Conservation (phyloP, 1,140 invertebrate genomes). For the Tetragnatha versicolor region DNA sequence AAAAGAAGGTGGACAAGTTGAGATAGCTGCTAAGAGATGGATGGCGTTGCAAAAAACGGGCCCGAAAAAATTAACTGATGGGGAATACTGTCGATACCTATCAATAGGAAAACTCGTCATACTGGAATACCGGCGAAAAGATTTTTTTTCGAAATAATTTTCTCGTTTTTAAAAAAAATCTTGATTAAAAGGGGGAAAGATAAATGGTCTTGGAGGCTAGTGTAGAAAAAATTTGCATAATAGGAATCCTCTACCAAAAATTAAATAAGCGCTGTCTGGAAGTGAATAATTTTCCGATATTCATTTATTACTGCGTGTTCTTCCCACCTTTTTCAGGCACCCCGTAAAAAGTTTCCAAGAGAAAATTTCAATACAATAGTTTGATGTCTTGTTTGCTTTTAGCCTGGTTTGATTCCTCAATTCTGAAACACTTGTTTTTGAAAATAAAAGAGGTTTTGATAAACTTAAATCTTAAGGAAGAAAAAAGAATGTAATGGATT, state of each 20-base stretch:
- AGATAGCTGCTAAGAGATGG: conserved; percentile 30
- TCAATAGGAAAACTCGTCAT: conserved; percentile 41
- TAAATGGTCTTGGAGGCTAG: conserved; percentile 26
- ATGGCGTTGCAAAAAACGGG: conserved; percentile 9
- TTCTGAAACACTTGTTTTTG: no score
- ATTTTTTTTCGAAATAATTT: conserved; percentile 20
- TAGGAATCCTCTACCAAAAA: conserved; percentile 16
- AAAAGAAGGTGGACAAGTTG: conserved; percentile 41
- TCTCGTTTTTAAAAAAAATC: conserved; percentile 18
- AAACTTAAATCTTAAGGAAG: no score
- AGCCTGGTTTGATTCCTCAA: no score
- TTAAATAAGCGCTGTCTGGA: conserved; percentile 14
- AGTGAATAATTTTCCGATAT: conserved; percentile 25
- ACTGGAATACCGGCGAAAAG: conserved; percentile 11
- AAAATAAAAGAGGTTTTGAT: no score
- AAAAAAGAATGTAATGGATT: no score
- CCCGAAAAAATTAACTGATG: conserved; percentile 36
- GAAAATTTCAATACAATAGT: no score
- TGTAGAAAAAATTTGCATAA: conserved; percentile 10
- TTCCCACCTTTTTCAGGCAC: background rate
- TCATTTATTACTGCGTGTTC: conserved; percentile 13
- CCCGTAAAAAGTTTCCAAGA: no score
- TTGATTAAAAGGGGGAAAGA: conserved; percentile 31
- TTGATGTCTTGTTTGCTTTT: no score
- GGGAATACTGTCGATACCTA: conserved; percentile 46